Percentiles rank a stretch among this genome's conserved stretches.
These are phyloP conservation scores for Dreissena polymorpha DNA, from an alignment of 1,140 invertebrate genomes.

Conservation along the genomic window DNA sequence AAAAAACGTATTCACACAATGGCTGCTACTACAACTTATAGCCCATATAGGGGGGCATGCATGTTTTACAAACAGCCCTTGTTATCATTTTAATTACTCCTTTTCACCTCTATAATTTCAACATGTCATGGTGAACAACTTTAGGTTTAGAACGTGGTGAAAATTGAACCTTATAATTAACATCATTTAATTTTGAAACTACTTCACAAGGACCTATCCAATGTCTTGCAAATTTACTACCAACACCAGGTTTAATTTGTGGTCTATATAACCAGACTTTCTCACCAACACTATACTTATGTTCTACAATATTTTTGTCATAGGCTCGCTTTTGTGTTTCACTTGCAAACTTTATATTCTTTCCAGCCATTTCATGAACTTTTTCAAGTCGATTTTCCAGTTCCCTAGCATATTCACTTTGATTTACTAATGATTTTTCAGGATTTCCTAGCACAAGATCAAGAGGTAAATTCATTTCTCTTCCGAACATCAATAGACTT, in stretches of 20 bases:
- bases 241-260: constrained; percentile 4
- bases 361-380: constrained; percentile 12
- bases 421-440: not conserved
- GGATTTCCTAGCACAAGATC: not conserved
- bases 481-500: constrained; percentile 5
- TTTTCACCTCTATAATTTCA: not conserved
- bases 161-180: not conserved
- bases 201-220: not conserved
- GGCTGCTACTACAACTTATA: too few species aligned
- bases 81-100: too few species aligned
- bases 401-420: not conserved
- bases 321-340: not conserved
- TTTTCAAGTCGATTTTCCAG: constrained; percentile 1
- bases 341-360: constrained; percentile 1
- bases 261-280: not conserved
- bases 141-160: not conserved
- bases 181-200: constrained; percentile 10
- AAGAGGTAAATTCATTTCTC: not conserved
- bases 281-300: not conserved
- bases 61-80: too few species aligned
- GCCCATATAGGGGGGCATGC: too few species aligned
- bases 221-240: constrained; percentile 1
- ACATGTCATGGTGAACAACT: constrained; percentile 2
- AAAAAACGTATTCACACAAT: too few species aligned
- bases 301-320: constrained; percentile 5